Evolutionary conservation across 2,888 invertebrate species (phyloP).

Genomic region (Anoplius nigerrimus): DNA sequence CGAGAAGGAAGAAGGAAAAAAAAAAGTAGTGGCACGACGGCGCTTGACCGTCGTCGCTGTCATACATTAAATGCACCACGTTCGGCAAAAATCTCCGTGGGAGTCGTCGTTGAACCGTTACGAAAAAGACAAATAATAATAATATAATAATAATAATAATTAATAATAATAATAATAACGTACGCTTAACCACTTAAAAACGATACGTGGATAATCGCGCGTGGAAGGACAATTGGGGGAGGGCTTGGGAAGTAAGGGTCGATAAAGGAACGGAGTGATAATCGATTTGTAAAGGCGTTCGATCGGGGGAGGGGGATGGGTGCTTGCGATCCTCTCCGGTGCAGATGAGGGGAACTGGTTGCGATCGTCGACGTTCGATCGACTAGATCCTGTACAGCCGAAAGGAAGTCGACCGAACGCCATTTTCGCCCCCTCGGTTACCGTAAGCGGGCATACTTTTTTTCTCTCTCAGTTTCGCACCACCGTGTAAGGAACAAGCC

Average conservation of each 20-base stretch:
- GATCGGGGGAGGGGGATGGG: too few relatives aligned
- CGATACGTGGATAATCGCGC: slow-evolving; percentile 18
- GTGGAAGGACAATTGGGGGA: slow-evolving; percentile 5
- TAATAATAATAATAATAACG: slow-evolving; percentile 20
- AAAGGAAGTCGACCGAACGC: slow-evolving; percentile 12
- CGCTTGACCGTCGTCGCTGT: slow-evolving; percentile 32
- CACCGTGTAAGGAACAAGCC: too few relatives aligned
- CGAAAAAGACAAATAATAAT: slow-evolving; percentile 5
- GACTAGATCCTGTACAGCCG: not conserved
- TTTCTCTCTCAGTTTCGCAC: too few relatives aligned
- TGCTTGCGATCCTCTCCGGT: not conserved
- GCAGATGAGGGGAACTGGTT: slow-evolving; percentile 2
- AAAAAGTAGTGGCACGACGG: slow-evolving; percentile 17
- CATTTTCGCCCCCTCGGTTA: too few relatives aligned
- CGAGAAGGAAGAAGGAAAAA: not conserved
- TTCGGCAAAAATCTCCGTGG: slow-evolving; percentile 33
- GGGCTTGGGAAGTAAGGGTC: slow-evolving; percentile 7
- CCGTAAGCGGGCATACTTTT: too few relatives aligned
- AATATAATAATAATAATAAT: too few relatives aligned
- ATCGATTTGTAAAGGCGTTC: not conserved
- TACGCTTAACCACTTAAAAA: slow-evolving; percentile 32
- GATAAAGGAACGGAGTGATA: slow-evolving; percentile 4
- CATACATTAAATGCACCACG: slow-evolving; percentile 37
- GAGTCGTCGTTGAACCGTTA: slow-evolving; percentile 29
- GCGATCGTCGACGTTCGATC: not conserved